Evolutionary conservation across 30 jellyfish, hydroid and myxozoan genomes (phyloP), one percentile per base, ranked within the genome.

Genomic region (Aurelia sp.): DNA sequence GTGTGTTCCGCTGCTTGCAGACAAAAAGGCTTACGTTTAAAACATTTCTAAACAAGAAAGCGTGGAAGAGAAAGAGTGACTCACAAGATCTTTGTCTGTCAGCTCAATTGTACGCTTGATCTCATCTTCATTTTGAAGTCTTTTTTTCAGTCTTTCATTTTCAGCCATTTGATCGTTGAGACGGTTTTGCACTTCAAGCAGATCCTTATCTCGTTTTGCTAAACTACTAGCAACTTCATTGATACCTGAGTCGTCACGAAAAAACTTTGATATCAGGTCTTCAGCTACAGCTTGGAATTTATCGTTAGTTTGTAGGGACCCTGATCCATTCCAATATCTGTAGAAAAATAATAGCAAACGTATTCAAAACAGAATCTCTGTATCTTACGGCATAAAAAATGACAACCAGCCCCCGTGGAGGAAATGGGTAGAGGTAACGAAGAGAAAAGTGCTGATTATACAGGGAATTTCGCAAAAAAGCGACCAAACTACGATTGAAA

Each of bases 301-400:
- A 27, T 35, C 35, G 52, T 88, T 73, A 3, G 67, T 76, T 62
- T 88, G 97, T 72, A 88, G 70, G 17, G 97, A 88, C 47, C 87
- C 80, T 2, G 97, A 77, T 69, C 97, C 97, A 57, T 88, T 88
- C 97, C 97, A 88, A 44, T 88, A 88, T 85, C 97, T 88, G 47
- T 12, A 50, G 20, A 79, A n/a, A 41, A 30, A 44, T 11, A 62
- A 64, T 13, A 13, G n/a, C 10, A 58, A 77, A 44, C 55, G 16
- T 16, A 44, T 44, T 44, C 55, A 44, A 2, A 44, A 9, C 55
- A 44, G 55, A 44, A 44, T 44, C 15, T 7, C 1, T 44, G 3
- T 44, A 44, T 9, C 1, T 44, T 44, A 9, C 55, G 0, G 55
- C 55, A 44, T 10, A 44, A 1, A 44, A 44, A 44, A 44, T 4